Base-by-base conservation (phyloP, 2,888 invertebrate species). In the Seira ritae region DNA sequence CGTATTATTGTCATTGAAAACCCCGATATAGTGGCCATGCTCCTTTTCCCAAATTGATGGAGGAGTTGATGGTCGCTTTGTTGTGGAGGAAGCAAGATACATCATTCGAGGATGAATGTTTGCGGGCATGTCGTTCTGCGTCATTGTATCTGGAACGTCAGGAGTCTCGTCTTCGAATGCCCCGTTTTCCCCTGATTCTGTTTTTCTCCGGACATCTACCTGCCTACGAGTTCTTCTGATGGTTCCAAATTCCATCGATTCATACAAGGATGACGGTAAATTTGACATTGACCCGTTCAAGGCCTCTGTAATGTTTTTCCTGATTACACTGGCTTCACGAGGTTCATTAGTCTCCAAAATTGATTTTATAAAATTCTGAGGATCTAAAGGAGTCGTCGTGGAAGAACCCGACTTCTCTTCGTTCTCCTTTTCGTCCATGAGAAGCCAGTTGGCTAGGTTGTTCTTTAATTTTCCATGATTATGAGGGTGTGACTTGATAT, bases 21-120 rank as follows among this genome's bases (percentile, higher is more conserved):
- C 0, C 93, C 93, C 89, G 93, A 93, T 55, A 93, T 93, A 76
- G 94, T 94, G 0, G 94, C 94, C 89, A 92, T 93, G 1, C 93
- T 94, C 88, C 94, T 94, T 10, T 23, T 69, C 62, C 87, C 88
- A 88, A 50, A 85, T 77, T 17, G 66, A 42, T 1, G 71, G 65
- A 22, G 67, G 78, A 23, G 76, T 73, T 23, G 73, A 72, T 3
- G 46, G 46, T 37, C 42, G 55, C 12, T 12, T 67, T 19, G 66
- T 66, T 19, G 75, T 70, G 8, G 31, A 31, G 8, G 31, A 31
- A 4, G 31, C 31, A 0, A 37, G 46, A 31, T 62, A 65, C 22
- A 84, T 84, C 31, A 68, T 66, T 22, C 69, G 46, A 10, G 74
- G 74, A 46, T 80, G 69, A 17, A 80, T 46, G n/a, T 50, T 20